Base-by-base conservation (phyloP, 2,888 invertebrate genomes). In the Mythimna vitellina region DNA sequence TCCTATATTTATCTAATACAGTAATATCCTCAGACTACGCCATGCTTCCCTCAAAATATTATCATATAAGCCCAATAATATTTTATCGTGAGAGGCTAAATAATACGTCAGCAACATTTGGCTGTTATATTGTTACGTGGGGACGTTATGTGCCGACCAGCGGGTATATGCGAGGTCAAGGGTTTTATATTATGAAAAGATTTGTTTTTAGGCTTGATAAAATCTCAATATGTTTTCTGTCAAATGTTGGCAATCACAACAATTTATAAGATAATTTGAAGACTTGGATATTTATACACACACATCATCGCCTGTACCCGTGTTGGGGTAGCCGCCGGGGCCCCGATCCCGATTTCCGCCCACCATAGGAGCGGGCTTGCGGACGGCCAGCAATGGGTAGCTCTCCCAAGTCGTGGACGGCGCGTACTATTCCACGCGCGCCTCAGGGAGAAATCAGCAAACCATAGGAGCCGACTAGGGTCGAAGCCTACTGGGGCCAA, bases 51-150 rank as follows among this genome's bases (percentile, higher is more conserved):
- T 81, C 64, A 81, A 83, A 81, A 78, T 81, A 83, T 83, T 83
- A 81, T 82, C 70, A 76, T 82, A 73, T 78, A 71, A 71, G 68
- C 58, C 73, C 78, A 76, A 78, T 83, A 78, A 82, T 81, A 84
- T 82, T 84, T 82, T 78, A 82, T 83, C 68, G 63, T 65, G 68
- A 75, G 70, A 32, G 56, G 46, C 67, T 71, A 75, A 83, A 82
- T 82, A 82, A 80, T 74, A 83, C 49, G 67, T 54, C 38, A 62
- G 83, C 68, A 75, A 81, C 73, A 83, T 83, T 81, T 78, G 78
- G 67, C 58, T 56, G 65, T 68, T 78, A 81, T 76, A 83, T 76
- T 73, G 78, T 69, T 63, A 65, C 80, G 76, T 75, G 74, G 65
- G 22, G 20, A 38, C 51, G 78, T 69, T 81, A 73, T 81, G 53